phyloP scores from a whole-genome alignment of 2,797 vertebrate genomes.

The Acrossocheilus fasciatus region DNA sequence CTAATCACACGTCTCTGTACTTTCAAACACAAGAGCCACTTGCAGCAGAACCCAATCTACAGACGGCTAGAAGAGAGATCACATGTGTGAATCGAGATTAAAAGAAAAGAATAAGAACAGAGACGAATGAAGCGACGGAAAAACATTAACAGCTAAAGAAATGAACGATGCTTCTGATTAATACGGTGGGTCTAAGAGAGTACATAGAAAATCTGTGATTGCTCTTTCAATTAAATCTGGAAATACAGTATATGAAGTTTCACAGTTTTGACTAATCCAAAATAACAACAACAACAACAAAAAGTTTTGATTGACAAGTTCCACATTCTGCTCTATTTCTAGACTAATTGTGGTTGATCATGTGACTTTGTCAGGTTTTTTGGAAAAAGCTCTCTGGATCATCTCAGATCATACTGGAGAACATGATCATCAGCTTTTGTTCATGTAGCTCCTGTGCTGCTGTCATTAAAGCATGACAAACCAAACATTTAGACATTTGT shows the following conservation, averaged over 20 bases:
- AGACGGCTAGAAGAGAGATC: conserved; percentile 49
- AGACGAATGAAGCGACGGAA: conserved; percentile 26
- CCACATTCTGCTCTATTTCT: background rate
- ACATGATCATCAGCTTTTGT: background rate
- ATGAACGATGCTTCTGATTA: background rate
- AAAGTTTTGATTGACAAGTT: background rate
- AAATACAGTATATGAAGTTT: background rate
- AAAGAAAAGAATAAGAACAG: background rate
- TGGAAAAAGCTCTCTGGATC: background rate
- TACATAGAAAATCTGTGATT: background rate
- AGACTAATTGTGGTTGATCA: background rate
- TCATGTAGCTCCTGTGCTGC: background rate
- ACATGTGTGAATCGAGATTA: conserved; percentile 40
- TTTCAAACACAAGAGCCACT: conserved; percentile 72
- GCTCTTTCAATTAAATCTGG: background rate
- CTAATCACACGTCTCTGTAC: conserved; percentile 67
- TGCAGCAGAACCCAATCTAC: conserved; percentile 69
- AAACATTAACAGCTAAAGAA: background rate
- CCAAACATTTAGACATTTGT: background rate
- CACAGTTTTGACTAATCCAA: background rate
- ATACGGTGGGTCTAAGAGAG: background rate
- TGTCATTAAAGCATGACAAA: background rate
- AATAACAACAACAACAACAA: background rate
- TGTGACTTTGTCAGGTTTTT: background rate
- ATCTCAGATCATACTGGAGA: background rate